These are phyloP conservation scores for Pandemis corylana DNA, from an alignment of 2,888 invertebrate genomes.

Conservation along the genomic window DNA sequence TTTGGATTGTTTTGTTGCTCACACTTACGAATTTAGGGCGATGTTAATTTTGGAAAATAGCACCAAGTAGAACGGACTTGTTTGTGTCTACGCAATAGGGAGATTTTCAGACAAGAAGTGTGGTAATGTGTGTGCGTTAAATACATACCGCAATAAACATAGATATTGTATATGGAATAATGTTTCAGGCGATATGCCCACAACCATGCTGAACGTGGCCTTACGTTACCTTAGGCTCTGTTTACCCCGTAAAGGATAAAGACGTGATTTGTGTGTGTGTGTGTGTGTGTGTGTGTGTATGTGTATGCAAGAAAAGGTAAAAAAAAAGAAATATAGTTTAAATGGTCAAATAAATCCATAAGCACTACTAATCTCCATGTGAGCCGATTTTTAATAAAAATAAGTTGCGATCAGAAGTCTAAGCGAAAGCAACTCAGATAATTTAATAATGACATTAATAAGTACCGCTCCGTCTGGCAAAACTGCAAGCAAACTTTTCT, in stretches of 20 bases:
- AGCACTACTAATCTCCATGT: background rate
- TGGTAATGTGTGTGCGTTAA: too few relatives aligned
- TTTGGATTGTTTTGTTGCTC: conserved; percentile 41
- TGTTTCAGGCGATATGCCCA: too few relatives aligned
- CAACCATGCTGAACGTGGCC: too few relatives aligned
- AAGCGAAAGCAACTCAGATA: background rate
- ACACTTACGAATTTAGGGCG: conserved; percentile 12
- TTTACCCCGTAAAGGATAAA: too few relatives aligned
- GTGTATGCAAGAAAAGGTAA: too few relatives aligned
- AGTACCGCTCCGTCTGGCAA: background rate
- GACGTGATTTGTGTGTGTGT: too few relatives aligned
- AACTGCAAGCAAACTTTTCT: background rate
- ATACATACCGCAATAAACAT: too few relatives aligned
- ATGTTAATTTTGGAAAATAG: background rate
- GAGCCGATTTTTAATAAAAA: background rate
- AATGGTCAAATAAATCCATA: too few relatives aligned
- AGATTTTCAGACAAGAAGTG: background rate
- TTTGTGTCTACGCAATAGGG: background rate
- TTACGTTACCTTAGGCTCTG: too few relatives aligned
- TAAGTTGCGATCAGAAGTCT: background rate
- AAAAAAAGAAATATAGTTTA: too few relatives aligned
- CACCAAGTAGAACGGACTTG: background rate
- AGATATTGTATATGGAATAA: too few relatives aligned
- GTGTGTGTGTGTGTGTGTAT: too few relatives aligned
- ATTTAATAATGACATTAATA: background rate